Percentiles rank a stretch among this genome's conserved stretches.
Conservation (phyloP, 92 coral and sea anemone species). For the Meandrina meandrites region DNA sequence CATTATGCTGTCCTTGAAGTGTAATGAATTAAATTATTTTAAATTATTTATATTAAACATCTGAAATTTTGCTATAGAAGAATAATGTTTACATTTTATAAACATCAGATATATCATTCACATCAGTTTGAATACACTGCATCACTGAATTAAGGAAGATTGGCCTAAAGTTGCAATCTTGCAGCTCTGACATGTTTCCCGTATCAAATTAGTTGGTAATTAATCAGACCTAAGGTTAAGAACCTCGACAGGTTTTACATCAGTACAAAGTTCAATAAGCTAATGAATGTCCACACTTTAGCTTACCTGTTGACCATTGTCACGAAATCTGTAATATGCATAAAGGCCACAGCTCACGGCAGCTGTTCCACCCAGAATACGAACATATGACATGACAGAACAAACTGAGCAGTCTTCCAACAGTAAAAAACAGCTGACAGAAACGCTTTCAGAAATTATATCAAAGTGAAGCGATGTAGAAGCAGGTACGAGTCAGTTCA, state of each 20-base stretch:
- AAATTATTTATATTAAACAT: too few relatives aligned
- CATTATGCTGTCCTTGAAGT: too few relatives aligned
- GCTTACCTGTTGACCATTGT: slow-evolving; percentile 15
- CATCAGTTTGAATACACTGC: neutral
- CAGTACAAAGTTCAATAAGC: too few relatives aligned
- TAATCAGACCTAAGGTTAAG: too few relatives aligned
- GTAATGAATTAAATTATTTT: too few relatives aligned
- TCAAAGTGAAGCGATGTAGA: neutral
- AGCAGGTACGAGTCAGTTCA: neutral
- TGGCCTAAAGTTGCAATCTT: too few relatives aligned
- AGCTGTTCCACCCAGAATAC: slow-evolving; percentile 71
- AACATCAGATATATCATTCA: neutral
- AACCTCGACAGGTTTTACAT: too few relatives aligned
- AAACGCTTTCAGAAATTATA: neutral
- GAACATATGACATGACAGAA: slow-evolving; percentile 61
- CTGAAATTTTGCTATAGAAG: too few relatives aligned
- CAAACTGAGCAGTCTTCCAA: neutral
- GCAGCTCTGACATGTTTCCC: too few relatives aligned
- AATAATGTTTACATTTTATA: too few relatives aligned
- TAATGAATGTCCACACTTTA: neutral
- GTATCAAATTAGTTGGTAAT: too few relatives aligned
- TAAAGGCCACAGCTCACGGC: slow-evolving; percentile 77
- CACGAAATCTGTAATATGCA: slow-evolving; percentile 53
- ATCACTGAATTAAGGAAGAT: too few relatives aligned
- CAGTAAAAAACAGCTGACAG: neutral